phyloP scores from a whole-genome alignment of 2,113 vertebrate species.

The Sialia sialis region DNA sequence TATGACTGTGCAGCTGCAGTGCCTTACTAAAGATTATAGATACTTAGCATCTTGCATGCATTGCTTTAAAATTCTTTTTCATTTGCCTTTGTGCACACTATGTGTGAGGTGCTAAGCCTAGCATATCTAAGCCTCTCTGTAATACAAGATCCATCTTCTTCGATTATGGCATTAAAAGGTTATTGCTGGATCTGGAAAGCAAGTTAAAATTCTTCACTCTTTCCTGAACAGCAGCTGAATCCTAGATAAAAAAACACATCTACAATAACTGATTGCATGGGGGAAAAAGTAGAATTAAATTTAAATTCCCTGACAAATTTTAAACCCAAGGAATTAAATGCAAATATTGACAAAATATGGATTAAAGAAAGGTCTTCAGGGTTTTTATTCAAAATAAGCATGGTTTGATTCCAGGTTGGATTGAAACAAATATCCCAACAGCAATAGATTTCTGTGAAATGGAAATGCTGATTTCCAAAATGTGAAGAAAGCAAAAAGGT shows the following conservation, averaged over 20 bases:
- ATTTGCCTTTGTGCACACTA: neutral
- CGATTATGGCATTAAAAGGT: neutral
- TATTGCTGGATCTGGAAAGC: rapidly evolving
- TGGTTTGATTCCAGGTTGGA: neutral
- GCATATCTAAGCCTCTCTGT: neutral
- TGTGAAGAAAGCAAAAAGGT: neutral
- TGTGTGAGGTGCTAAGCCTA: neutral
- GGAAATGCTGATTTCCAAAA: neutral
- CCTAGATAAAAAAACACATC: neutral
- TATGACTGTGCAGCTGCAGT: neutral
- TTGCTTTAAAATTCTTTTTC: neutral
- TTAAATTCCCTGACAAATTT: neutral
- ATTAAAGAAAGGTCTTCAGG: neutral
- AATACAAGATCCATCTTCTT: neutral
- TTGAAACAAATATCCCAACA: neutral
- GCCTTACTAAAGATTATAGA: neutral
- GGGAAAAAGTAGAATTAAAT: neutral
- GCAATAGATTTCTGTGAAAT: neutral
- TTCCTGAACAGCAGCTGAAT: neutral
- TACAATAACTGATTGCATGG: neutral
- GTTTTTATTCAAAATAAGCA: neutral
- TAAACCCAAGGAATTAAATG: neutral
- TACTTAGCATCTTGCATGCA: neutral
- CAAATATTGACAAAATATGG: neutral
- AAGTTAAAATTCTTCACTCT: neutral